Conservation (phyloP, 2,888 invertebrate species). For the Stenichneumon culpator region DNA sequence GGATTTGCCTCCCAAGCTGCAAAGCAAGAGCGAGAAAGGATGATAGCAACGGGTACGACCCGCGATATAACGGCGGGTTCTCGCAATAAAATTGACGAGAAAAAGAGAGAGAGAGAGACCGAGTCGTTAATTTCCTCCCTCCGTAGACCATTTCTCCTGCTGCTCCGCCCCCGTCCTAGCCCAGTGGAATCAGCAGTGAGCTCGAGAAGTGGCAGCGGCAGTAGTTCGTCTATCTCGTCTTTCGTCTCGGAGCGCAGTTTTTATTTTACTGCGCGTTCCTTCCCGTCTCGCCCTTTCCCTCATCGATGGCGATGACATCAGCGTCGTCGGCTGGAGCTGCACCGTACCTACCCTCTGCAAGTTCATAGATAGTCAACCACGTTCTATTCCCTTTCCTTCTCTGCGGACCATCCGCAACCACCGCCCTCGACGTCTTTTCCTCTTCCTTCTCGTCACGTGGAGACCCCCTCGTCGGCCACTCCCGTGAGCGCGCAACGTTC, state of each 20-base stretch:
- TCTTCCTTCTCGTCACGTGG: conserved; percentile 33
- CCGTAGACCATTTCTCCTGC: conserved; percentile 32
- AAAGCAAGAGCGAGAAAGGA: conserved; percentile 3
- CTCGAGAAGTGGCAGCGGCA: conserved; percentile 19
- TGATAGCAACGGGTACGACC: not conserved
- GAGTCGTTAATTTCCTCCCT: conserved; percentile 79
- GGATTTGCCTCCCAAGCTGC: conserved; percentile 26
- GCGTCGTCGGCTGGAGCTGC: conserved; percentile 16
- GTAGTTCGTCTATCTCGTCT: conserved; percentile 11
- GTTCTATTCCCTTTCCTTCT: conserved; percentile 46
- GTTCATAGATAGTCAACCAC: conserved; percentile 47
- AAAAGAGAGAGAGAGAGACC: conserved; percentile 73
- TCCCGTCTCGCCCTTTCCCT: conserved; percentile 18
- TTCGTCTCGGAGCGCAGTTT: conserved; percentile 14
- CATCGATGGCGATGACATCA: conserved; percentile 42
- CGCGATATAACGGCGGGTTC: conserved; percentile 27
- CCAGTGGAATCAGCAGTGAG: conserved; percentile 13
- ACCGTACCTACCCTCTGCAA: conserved; percentile 23
- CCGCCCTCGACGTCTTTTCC: not conserved
- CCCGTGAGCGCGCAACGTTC: conserved; percentile 56
- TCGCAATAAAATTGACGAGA: conserved; percentile 77
- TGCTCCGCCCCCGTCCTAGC: conserved; percentile 22
- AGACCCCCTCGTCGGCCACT: conserved; percentile 45
- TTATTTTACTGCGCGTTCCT: not conserved
- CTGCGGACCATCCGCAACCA: conserved; percentile 24